Evolutionary conservation across 2,797 vertebrate genomes (phyloP).

Genomic region (Pipistrellus kuhlii): DNA sequence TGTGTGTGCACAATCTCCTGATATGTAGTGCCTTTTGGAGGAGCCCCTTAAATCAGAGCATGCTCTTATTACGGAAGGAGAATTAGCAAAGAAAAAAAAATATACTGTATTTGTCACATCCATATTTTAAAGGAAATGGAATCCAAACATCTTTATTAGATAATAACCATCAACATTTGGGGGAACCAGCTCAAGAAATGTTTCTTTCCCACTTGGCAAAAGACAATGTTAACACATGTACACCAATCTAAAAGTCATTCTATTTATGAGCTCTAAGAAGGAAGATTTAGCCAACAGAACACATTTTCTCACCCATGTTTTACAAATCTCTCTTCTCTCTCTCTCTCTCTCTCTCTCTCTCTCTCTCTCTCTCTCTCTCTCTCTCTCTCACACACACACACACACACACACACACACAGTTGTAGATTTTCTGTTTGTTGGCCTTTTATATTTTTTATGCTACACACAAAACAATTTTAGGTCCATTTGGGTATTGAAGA

Average conservation of each 20-base stretch:
- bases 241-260: background rate
- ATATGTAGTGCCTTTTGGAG: background rate
- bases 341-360: background rate
- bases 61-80: background rate
- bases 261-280: background rate
- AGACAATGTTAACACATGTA: background rate
- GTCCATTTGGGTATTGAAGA: background rate
- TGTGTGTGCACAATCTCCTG: background rate
- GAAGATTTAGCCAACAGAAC: background rate
- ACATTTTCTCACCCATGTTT: background rate
- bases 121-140: constrained; percentile 14
- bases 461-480: background rate
- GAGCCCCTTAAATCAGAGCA: background rate
- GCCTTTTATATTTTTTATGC: background rate
- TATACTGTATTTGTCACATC: background rate
- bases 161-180: background rate
- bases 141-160: background rate
- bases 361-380: background rate
- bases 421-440: background rate
- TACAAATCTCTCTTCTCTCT: background rate
- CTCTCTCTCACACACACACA: background rate
- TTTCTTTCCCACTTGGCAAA: background rate
- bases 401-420: background rate
- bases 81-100: background rate
- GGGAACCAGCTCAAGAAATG: background rate